Base-by-base conservation (phyloP, 2,797 vertebrate genomes). In the Trichosurus vulpecula region DNA sequence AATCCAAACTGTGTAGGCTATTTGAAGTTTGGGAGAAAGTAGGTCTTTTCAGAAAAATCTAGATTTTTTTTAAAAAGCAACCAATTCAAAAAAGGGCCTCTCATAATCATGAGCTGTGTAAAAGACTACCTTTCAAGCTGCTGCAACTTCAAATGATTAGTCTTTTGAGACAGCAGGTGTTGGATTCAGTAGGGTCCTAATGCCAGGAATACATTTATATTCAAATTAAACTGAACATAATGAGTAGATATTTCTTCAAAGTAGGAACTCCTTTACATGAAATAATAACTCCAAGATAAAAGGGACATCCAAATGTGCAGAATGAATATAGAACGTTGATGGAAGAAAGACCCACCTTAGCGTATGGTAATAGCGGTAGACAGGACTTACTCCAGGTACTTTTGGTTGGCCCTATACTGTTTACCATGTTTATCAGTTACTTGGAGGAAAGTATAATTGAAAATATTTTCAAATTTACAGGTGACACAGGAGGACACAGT, bases 201-300 rank as follows among this genome's bases (percentile, higher is more conserved):
- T 1, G 95, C 96, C 98, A 98, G 19, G 11, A 97, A 91, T 30
- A 29, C 91, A 95, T 96, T 96, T 95, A 95, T 87, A 94, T 97
- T 90, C 94, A 97, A 96, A 1, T 92, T 96, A 81, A 92, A 89
- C 41, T 0, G 66, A 52, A 95, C 54, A 53, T 89, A 98, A 97
- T 95, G 92, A 92, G 54, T 94, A 95, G 92, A 93, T 94, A 96
- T 96, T 96, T 95, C 74, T 95, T 96, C 92, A 96, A 95, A 95
- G 90, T 90, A 95, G 61, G 47, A 94, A 90, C 52, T 35, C 30
- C 92, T 97, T 96, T 96, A 93, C 95, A 90, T 94, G 96, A 95
- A 57, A 95, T 97, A 97, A 97, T 96, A 96, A 90, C 66, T 87
- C 74, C 22, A 87, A 27, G 41, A 87, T 47, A 47, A 47, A 47